phyloP scores from a whole-genome alignment of 2,888 invertebrate species.

The Athetis lepigone region DNA sequence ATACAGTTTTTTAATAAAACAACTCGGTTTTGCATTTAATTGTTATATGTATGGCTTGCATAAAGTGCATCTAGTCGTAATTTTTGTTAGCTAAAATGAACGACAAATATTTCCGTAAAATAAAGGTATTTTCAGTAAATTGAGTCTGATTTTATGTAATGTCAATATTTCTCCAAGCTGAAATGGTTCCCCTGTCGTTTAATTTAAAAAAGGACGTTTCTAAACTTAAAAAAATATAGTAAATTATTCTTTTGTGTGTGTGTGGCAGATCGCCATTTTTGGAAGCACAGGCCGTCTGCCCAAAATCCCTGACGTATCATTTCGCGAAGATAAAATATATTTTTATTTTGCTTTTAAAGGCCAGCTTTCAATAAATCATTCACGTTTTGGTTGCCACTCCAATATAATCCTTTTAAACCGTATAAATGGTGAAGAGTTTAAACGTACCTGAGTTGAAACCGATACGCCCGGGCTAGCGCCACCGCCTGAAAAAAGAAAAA shows the following conservation, averaged over 20 bases:
- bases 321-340: slow-evolving; percentile 9
- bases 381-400: slow-evolving; percentile 39
- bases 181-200: no score
- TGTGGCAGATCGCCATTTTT: not conserved
- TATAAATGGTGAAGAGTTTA: slow-evolving; percentile 43
- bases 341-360: slow-evolving; percentile 13
- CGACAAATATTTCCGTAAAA: no score
- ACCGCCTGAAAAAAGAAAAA: slow-evolving; percentile 78
- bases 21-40: no score
- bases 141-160: no score
- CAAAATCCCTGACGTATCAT: not conserved
- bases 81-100: no score
- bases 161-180: no score
- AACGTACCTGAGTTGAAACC: slow-evolving; percentile 86
- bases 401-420: slow-evolving; percentile 48
- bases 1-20: no score
- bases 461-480: slow-evolving; percentile 81
- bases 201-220: no score
- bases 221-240: no score
- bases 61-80: no score
- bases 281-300: not conserved
- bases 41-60: no score
- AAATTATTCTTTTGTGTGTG: not conserved
- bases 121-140: no score
- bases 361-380: slow-evolving; percentile 48